Evolutionary conservation across 2,888 invertebrate genomes (phyloP).

Genomic region (Orthosia incerta): DNA sequence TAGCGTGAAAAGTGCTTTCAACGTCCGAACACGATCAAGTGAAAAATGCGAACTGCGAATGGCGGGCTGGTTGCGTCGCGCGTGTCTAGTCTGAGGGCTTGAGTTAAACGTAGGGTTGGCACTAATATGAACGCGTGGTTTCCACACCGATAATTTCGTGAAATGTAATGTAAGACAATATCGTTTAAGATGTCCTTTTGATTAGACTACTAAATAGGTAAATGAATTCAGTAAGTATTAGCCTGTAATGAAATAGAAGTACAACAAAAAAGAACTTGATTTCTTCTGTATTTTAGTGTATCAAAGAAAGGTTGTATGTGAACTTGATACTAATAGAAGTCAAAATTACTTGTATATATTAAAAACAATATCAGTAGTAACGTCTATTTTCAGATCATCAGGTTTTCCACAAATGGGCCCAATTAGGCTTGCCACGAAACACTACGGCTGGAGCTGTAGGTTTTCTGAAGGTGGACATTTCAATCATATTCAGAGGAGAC

Average conservation of each 20-base stretch:
- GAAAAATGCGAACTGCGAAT: conserved; percentile 2
- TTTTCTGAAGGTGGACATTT: conserved; percentile 95
- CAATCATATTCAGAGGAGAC: conserved; percentile 93
- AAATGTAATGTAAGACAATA: no score
- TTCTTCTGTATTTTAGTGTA: no score
- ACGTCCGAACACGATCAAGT: conserved; percentile 15
- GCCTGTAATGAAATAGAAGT: no score
- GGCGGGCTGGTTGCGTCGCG: neutral
- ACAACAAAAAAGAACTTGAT: no score
- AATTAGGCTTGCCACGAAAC: conserved; percentile 93
- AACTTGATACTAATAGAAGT: no score
- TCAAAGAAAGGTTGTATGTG: no score
- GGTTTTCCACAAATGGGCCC: conserved; percentile 96
- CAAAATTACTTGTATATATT: no score
- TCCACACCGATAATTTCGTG: neutral
- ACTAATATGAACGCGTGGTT: neutral
- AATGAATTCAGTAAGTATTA: no score
- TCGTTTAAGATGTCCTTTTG: no score
- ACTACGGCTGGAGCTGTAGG: conserved; percentile 92
- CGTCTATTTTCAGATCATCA: conserved; percentile 91
- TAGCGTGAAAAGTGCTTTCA: neutral
- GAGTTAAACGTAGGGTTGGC: conserved; percentile 17
- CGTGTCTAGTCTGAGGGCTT: neutral
- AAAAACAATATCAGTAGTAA: no score
- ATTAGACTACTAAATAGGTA: no score